These are phyloP conservation scores for Psix sp. DNA, from an alignment of 1,140 invertebrate species.

Conservation along the genomic window DNA sequence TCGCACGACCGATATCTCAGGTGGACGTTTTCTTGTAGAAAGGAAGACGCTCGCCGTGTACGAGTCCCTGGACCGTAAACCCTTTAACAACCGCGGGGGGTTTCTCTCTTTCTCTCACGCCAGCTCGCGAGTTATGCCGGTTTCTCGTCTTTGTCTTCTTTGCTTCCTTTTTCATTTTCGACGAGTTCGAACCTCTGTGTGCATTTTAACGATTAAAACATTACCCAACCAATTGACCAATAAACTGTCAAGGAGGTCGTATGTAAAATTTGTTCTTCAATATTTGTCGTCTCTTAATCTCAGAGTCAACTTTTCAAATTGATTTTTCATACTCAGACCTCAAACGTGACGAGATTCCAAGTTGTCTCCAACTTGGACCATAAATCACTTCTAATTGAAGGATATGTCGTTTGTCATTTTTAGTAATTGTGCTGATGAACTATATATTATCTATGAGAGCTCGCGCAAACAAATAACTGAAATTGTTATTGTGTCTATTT, in stretches of 20 bases:
- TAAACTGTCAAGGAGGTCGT: conserved; percentile 6
- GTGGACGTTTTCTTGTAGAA: conserved; percentile 71
- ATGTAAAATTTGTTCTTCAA: too few relatives aligned
- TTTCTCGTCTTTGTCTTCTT: conserved; percentile 24
- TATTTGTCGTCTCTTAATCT: neutral
- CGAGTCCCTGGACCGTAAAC: conserved; percentile 70
- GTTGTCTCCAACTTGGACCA: too few relatives aligned
- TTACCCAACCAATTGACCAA: conserved; percentile 10
- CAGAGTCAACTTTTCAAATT: too few relatives aligned
- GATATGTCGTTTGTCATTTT: conserved; percentile 10
- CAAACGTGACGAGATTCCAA: too few relatives aligned
- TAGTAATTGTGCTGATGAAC: too few relatives aligned
- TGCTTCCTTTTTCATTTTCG: conserved; percentile 5
- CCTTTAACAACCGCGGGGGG: conserved; percentile 72
- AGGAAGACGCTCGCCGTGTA: conserved; percentile 69
- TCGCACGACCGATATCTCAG: conserved; percentile 72
- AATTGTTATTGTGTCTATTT: conserved; percentile 43
- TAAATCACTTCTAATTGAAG: conserved; percentile 43
- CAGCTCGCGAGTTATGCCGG: conserved; percentile 54
- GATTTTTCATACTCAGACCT: too few relatives aligned
- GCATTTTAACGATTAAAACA: conserved; percentile 20
- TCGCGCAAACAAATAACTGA: conserved; percentile 38
- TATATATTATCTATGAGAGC: too few relatives aligned
- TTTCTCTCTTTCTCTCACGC: conserved; percentile 55
- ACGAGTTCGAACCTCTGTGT: neutral